These are phyloP conservation scores for Ephestia elutella DNA, from an alignment of 1,140 invertebrate species.

Conservation along the genomic window DNA sequence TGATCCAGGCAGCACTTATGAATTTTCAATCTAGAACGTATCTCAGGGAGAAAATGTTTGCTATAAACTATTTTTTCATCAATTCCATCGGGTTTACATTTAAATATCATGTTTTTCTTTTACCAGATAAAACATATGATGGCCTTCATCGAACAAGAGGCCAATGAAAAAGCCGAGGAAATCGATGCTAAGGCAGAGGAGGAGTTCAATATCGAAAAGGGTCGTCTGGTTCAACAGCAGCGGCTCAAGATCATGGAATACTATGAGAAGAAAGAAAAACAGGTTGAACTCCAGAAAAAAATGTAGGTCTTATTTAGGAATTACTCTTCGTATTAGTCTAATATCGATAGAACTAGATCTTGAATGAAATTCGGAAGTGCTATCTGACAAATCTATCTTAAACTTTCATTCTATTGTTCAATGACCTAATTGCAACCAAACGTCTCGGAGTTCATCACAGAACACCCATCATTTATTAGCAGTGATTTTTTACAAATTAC, in stretches of 20 bases:
- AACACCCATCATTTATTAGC: too few species aligned
- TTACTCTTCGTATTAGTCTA: too few species aligned
- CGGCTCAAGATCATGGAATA: conserved; percentile 99
- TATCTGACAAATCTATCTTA: too few species aligned
- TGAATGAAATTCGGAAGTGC: too few species aligned
- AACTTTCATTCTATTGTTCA: too few species aligned
- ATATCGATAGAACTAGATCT: too few species aligned
- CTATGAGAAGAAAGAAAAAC: conserved; percentile 99
- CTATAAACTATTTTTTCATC: conserved; percentile 3
- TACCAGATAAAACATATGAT: conserved; percentile 99
- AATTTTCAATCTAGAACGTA: not conserved
- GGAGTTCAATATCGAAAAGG: conserved; percentile 99
- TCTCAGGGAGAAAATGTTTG: not conserved
- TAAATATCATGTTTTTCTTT: conserved; percentile 20
- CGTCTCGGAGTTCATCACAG: too few species aligned
- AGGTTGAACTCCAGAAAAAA: conserved; percentile 99
- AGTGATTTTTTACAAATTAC: too few species aligned
- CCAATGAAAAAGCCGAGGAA: conserved; percentile 99
- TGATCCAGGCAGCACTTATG: conserved; percentile 40
- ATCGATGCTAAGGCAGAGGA: conserved; percentile 99
- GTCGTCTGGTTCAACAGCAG: conserved; percentile 97
- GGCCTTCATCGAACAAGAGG: conserved; percentile 99
- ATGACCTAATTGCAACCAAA: too few species aligned
- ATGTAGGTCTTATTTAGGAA: conserved; percentile 81
- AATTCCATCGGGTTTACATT: conserved; percentile 22